Evolutionary conservation across 2,797 vertebrate genomes (phyloP).

Genomic region (Petrocephalus sullivani): DNA sequence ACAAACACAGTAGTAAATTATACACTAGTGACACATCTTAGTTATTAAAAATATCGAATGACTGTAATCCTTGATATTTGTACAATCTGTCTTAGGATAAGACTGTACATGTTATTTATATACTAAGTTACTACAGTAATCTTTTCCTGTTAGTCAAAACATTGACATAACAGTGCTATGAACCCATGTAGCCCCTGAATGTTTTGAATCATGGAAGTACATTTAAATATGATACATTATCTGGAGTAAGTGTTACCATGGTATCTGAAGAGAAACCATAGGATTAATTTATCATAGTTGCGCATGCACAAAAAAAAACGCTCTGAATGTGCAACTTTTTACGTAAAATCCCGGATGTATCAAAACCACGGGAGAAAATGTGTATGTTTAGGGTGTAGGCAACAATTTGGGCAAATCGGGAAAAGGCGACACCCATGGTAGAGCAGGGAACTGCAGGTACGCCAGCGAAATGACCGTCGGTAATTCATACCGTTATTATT

Average conservation of each 20-base stretch:
- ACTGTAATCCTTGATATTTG: neutral
- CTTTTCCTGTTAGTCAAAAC: neutral
- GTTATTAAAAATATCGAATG: neutral
- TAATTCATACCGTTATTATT: neutral
- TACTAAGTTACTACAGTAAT: neutral
- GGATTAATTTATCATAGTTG: neutral
- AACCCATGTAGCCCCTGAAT: neutral
- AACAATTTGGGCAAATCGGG: too few relatives aligned
- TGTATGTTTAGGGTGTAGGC: neutral
- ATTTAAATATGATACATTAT: neutral
- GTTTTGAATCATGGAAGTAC: neutral
- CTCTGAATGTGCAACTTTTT: neutral
- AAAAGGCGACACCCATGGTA: too few relatives aligned
- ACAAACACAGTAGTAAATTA: neutral
- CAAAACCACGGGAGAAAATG: neutral
- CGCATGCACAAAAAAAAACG: neutral
- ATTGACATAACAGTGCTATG: neutral
- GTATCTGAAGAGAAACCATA: neutral
- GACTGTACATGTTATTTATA: neutral
- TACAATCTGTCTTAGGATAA: neutral
- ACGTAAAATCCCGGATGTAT: neutral
- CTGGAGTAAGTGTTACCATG: neutral
- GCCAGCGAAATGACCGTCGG: too few relatives aligned
- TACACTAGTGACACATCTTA: neutral
- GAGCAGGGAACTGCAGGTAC: too few relatives aligned